Evolutionary conservation across 2,888 invertebrate species (phyloP), one percentile per base, ranked within the genome.

Genomic region (Xestia c-nigrum): DNA sequence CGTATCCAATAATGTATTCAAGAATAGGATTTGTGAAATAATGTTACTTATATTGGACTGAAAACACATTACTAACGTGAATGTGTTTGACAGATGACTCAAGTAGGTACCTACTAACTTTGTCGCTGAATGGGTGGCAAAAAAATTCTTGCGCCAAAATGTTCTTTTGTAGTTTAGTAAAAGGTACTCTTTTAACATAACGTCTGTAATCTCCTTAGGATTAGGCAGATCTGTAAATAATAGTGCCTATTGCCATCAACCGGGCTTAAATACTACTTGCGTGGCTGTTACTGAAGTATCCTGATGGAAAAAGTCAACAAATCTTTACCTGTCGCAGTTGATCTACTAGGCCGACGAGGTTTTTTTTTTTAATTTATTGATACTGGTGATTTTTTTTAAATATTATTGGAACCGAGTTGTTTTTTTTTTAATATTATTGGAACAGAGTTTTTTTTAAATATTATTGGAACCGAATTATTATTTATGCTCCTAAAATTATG

Each of bases 1-100:
- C 31, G 52, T 55, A 82, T 40, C 57, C 43, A 78, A 69, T 83
- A 78, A 59, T 69, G 64, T 83, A 50, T 82, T 79, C 67, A 50
- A 67, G 63, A 76, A 68, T 57, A 61, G 47, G 24, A 59, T 64
- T 82, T 63, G 19, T 4, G 61, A 46, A 64, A 77, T 55, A 24
- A n/a, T 66, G 40, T 59, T 76, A 24, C 55, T 46, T 24, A n/a
- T 77, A 77, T 63, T 63, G 66, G 38, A 31, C 21, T 55, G 47
- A 63, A 50, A 76, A 66, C 21, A 57, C n/a, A 76, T 47, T 43
- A 12, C 14, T 9, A 64, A 67, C 57, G 24, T 10, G 31, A 64
- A 55, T 77, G 46, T n/a, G 5, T 9, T 50, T 50, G 24, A 47
- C 50, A 43, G 24, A 46, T 31, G 46, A n/a, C 38, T 55, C n/a